Base-by-base conservation (phyloP, 2,113 vertebrate genomes). In the Dermatemys mawii region DNA sequence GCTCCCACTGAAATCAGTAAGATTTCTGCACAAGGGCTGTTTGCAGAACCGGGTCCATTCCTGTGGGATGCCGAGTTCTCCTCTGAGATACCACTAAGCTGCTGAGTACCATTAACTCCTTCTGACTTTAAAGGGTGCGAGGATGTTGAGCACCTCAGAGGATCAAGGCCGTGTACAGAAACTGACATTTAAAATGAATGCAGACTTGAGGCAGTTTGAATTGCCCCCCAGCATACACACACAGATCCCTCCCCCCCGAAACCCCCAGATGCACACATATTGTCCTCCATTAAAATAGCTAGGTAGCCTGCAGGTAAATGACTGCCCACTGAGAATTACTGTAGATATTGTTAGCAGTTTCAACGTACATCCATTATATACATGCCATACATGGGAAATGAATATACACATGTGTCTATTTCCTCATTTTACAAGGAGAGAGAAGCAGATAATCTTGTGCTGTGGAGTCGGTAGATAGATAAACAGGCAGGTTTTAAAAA, bases 401-500 rank as follows among this genome's bases (percentile, higher is more conserved):
- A 83, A 87, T 8, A 73, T 63, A 67, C 12, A 88, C 46, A 78
- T 57, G 51, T 53, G 53, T 17, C 32, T 60, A 88, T 44, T 70
- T 70, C 6, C 83, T 81, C 89, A 50, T 91, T 60, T 67, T 46
- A 76, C 14, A 53, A 70, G 53, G 50, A 92, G 83, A 70, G 51
- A 89, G 78, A 82, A 91, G 13, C 8, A 89, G 73, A 78, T 63
- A 83, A 48, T 94, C 91, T 90, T 86, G 44, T 80, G 78, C 32
- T 29, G 26, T 57, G 35, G 35, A 86, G 50, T n/a, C 57, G 50
- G 17, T 38, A 96, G 49, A 78, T 50, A 91, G 75, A 95, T 87
- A 88, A 96, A 95, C 94, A 96, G 29, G 32, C 44, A 49, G 54
- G 90, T 80, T 97, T 93, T 83, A 63, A 94, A 97, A 97, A 90